Conservation (phyloP, 1,140 invertebrate species). For the Pseudomyrmex dendroicus region DNA sequence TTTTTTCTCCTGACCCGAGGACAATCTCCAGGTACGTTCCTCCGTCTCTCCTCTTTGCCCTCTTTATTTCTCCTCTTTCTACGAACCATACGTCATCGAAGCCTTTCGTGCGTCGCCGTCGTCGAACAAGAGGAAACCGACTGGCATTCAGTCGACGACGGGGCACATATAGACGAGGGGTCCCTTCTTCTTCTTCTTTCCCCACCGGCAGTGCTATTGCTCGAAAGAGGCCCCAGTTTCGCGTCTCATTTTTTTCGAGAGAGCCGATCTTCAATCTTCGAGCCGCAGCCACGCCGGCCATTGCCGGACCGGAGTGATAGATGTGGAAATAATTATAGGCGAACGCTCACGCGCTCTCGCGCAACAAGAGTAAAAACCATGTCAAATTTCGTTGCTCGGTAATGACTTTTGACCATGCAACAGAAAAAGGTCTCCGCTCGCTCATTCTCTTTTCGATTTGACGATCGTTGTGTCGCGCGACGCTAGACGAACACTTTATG, state of each 20-base stretch:
- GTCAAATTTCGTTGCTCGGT: slow-evolving; percentile 82
- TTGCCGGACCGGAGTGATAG: slow-evolving; percentile 80
- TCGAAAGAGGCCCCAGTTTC: slow-evolving; percentile 76
- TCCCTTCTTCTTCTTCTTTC: slow-evolving; percentile 63
- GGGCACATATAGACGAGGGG: slow-evolving; percentile 71
- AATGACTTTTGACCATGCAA: slow-evolving; percentile 83
- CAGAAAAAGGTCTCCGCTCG: slow-evolving; percentile 68
- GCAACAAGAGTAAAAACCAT: slow-evolving; percentile 84
- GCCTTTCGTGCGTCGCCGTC: slow-evolving; percentile 72
- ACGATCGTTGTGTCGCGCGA: slow-evolving; percentile 52
- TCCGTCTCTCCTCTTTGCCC: slow-evolving; percentile 65
- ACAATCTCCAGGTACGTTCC: slow-evolving; percentile 68
- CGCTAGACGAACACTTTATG: slow-evolving; percentile 12
- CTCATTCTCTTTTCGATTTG: slow-evolving; percentile 50
- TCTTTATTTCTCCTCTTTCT: slow-evolving; percentile 73
- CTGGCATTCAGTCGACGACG: slow-evolving; percentile 74
- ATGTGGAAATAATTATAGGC: slow-evolving; percentile 85
- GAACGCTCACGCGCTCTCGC: slow-evolving; percentile 77
- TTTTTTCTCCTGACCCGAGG: slow-evolving; percentile 69
- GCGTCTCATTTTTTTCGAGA: slow-evolving; percentile 76
- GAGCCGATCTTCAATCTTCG: slow-evolving; percentile 82
- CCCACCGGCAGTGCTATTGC: slow-evolving; percentile 70
- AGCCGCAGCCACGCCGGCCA: slow-evolving; percentile 69
- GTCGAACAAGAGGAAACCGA: slow-evolving; percentile 74
- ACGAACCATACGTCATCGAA: slow-evolving; percentile 76